These are phyloP conservation scores for Oncopeltus fasciatus DNA, from an alignment of 1,140 invertebrate species.

Conservation along the genomic window DNA sequence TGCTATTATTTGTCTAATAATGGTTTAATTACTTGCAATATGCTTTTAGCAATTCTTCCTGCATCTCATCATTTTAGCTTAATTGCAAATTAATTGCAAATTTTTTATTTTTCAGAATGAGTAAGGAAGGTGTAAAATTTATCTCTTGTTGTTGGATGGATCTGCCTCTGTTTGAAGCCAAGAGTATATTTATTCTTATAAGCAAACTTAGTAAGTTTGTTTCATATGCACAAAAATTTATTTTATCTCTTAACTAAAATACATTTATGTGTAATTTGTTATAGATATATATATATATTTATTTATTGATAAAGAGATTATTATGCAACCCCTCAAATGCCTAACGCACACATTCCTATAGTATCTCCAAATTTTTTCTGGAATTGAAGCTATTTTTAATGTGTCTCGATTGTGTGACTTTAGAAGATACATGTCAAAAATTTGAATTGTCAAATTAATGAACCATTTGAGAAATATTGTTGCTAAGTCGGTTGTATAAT, in stretches of 20 bases:
- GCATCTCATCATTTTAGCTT: too few species aligned
- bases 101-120: not conserved
- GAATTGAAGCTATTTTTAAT: not conserved
- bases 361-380: not conserved
- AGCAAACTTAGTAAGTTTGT: not conserved
- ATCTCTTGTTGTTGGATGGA: not conserved
- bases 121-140: not conserved
- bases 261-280: not conserved
- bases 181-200: not conserved
- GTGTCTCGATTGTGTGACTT: not conserved
- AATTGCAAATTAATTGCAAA: too few species aligned
- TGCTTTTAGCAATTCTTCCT: too few species aligned
- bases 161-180: not conserved
- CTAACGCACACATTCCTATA: not conserved
- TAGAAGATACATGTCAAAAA: too few species aligned
- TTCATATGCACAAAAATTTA: not conserved
- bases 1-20: too few species aligned
- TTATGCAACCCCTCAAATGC: not conserved
- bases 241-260: not conserved
- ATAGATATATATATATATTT: not conserved
- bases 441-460: too few species aligned
- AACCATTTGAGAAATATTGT: too few species aligned
- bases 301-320: not conserved
- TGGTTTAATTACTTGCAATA: too few species aligned
- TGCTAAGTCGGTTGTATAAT: too few species aligned